Evolutionary conservation across 2,888 invertebrate species (phyloP).

Genomic region (Venusia cambrica): DNA sequence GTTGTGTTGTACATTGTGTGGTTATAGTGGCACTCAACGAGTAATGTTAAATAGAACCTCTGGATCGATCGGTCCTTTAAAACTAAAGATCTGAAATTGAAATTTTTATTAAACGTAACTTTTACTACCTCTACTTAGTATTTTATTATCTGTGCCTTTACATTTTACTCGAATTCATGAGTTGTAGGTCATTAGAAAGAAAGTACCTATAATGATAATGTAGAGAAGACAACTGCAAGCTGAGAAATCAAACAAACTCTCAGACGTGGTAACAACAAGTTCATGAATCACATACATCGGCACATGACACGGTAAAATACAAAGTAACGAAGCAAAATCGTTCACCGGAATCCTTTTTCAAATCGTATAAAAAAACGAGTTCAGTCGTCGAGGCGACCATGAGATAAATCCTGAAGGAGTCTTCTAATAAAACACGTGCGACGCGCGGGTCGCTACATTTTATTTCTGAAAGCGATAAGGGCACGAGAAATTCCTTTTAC

Average conservation of each 20-base stretch:
- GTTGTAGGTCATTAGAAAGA: no score
- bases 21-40: no score
- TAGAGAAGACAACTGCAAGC: constrained; percentile 1
- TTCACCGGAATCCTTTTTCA: constrained; percentile 56
- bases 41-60: no score
- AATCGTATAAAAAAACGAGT: constrained; percentile 59
- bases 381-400: constrained; percentile 54
- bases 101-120: no score
- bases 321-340: constrained; percentile 50
- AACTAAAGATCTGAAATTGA: no score
- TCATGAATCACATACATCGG: constrained; percentile 22
- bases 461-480: constrained; percentile 80
- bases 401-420: constrained; percentile 76
- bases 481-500: constrained; percentile 78
- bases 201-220: background rate
- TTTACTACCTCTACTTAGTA: no score
- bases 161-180: no score
- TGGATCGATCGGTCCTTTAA: no score
- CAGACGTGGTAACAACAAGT: constrained; percentile 8
- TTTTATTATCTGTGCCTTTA: no score
- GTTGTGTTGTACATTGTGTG: no score
- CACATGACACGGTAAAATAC: constrained; percentile 39
- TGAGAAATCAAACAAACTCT: constrained; percentile 1
- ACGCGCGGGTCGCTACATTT: constrained; percentile 72
- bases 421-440: constrained; percentile 78